Evolutionary conservation across 1,140 invertebrate genomes (phyloP), one percentile per base, ranked within the genome.

Genomic region (Drosophila santomea): DNA sequence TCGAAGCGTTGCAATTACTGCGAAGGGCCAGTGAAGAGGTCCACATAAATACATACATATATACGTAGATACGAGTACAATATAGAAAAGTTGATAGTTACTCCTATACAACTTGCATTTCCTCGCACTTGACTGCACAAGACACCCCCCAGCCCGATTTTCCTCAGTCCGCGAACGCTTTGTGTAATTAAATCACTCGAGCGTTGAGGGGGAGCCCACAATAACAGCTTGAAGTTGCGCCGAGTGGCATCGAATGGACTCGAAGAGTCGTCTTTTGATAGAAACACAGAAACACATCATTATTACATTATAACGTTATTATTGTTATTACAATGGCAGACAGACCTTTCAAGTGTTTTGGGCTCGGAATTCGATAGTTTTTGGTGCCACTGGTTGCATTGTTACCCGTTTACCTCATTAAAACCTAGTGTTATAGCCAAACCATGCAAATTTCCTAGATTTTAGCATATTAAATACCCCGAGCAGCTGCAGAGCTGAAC

Each of bases 1-100:
- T 88, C 82, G 82, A 83, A 86, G 79, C 82, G 82, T 86, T 88
- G 82, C 79, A 88, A 88, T 88, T 86, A 86, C 78, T 82, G 69
- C 45, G 62, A 86, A 77, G 78, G 82, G 73, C 81, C 52, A 45
- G 36, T 28, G 54, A 39, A 72, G 58, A 61, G 54, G 63, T 50
- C 57, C 60, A 68, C 62, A 74, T 47, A 66, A 59, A 72, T 39
- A 20, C 20, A 25, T 25, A 5, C 25, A 12, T 0, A 38, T 0
- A 39, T 14, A 39, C 25, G 14, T 43, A 56, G 25, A 63, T 25
- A 59, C 20, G 39, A 45, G 28, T n/a, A 45, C 11, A 17, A n/a
- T 63, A 48, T 67, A 36, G 36, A 74, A 64, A 36, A 41, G 52
- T 47, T 64, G 64, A 75, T 47, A 66, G 47, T 48, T 38, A 74